Conservation (phyloP, 1,140 invertebrate species). For the Trigoniulus corallinus region DNA sequence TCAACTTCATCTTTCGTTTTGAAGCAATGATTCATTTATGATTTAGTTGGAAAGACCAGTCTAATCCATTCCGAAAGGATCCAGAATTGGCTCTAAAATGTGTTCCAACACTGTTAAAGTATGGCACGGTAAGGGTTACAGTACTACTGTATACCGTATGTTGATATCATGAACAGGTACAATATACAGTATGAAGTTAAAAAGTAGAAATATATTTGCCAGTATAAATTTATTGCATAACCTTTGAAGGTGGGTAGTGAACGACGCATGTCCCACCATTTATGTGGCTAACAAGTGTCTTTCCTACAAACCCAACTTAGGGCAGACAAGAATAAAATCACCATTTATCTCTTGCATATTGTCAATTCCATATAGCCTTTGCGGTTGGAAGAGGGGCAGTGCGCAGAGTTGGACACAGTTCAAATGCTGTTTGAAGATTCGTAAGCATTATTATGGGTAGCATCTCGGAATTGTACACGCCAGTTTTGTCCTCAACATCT, state of each 20-base stretch:
- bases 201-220: not conserved
- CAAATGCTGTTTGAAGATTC: conserved; percentile 18
- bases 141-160: not conserved
- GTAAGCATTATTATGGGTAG: not conserved
- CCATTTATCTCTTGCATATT: not conserved
- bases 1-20: no score
- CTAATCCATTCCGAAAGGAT: conserved; percentile 17
- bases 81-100: conserved; percentile 13
- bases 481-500: not conserved
- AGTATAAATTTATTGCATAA: not conserved
- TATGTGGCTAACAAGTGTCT: no score
- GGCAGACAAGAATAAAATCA: not conserved
- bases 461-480: not conserved
- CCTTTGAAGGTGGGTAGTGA: not conserved
- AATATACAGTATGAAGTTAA: conserved; percentile 3
- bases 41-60: not conserved
- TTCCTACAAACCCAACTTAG: no score
- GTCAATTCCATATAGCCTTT: conserved; percentile 12
- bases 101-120: conserved; percentile 17
- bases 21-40: not conserved
- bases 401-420: conserved; percentile 15
- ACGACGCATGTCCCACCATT: not conserved
- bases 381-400: conserved; percentile 18
- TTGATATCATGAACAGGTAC: not conserved
- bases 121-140: conserved; percentile 15